A percentile compares a stretch with the other conserved stretches of the same genome.
These are phyloP conservation scores for Drosophila suboccidentalis DNA, from an alignment of 2,888 invertebrate species.

Conservation along the genomic window DNA sequence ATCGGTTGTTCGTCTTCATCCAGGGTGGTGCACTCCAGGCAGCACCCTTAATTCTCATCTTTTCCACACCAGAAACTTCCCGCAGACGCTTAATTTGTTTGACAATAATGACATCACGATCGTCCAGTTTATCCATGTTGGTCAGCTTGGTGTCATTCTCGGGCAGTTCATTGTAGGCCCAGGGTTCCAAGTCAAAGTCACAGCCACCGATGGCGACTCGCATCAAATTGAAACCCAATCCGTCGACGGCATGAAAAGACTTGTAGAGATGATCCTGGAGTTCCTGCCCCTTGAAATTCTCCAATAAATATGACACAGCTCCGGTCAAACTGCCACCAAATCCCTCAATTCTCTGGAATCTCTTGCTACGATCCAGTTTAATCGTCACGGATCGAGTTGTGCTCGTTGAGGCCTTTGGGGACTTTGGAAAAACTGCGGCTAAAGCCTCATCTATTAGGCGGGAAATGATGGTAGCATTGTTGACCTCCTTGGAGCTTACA, in stretches of 20 bases:
- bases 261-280: slow-evolving; percentile 81
- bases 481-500: not conserved
- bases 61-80: slow-evolving; percentile 69
- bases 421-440: slow-evolving; percentile 13
- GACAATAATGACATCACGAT: slow-evolving; percentile 78
- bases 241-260: slow-evolving; percentile 84
- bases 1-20: slow-evolving; percentile 89
- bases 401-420: slow-evolving; percentile 20
- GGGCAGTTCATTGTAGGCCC: slow-evolving; percentile 91
- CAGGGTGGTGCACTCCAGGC: slow-evolving; percentile 90
- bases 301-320: slow-evolving; percentile 85
- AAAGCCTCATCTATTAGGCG: slow-evolving; percentile 32
- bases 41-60: slow-evolving; percentile 80
- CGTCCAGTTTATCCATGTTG: slow-evolving; percentile 87
- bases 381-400: slow-evolving; percentile 64
- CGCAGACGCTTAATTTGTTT: slow-evolving; percentile 80
- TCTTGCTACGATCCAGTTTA: slow-evolving; percentile 74
- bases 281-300: slow-evolving; percentile 64
- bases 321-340: slow-evolving; percentile 96
- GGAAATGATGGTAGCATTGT: slow-evolving; percentile 41
- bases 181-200: slow-evolving; percentile 93
- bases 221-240: slow-evolving; percentile 92
- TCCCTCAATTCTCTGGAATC: slow-evolving; percentile 90
- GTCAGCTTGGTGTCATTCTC: slow-evolving; percentile 88
- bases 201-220: slow-evolving; percentile 94